phyloP scores from a whole-genome alignment of 2,888 invertebrate species.

The Anoncus sp. region DNA sequence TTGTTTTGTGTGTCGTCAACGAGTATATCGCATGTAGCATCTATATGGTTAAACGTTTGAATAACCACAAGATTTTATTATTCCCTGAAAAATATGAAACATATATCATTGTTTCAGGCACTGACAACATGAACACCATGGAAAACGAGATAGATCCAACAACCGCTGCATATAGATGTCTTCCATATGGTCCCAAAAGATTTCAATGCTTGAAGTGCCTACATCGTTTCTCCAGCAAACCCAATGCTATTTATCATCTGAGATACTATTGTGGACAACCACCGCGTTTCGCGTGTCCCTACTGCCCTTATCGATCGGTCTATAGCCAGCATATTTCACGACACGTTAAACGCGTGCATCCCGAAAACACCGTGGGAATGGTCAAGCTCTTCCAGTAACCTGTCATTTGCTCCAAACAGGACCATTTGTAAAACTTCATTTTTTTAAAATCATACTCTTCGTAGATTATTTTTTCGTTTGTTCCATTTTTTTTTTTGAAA shows the following conservation, averaged over 20 bases:
- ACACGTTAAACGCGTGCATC: constrained; percentile 64
- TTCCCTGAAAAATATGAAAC: background rate
- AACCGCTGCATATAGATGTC: constrained; percentile 16
- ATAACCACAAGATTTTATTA: background rate
- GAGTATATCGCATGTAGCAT: background rate
- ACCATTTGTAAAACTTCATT: background rate
- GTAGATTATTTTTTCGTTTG: background rate
- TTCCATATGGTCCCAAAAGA: constrained; percentile 53
- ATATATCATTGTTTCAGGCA: constrained; percentile 32
- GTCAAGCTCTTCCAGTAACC: background rate
- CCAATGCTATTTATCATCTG: constrained; percentile 76
- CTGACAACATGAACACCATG: background rate
- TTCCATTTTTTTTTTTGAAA: background rate
- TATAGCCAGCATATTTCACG: constrained; percentile 67
- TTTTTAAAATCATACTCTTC: background rate
- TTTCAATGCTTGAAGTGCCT: constrained; percentile 70
- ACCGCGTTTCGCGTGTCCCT: constrained; percentile 76
- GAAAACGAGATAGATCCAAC: background rate
- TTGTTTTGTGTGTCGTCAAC: background rate
- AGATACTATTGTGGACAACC: constrained; percentile 82
- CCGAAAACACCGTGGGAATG: constrained; percentile 10
- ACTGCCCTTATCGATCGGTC: constrained; percentile 72
- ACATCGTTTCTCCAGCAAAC: constrained; percentile 69
- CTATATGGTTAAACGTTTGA: background rate
- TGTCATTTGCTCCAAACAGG: constrained; percentile 22